Percentiles rank a stretch among this genome's conserved stretches.
These are phyloP conservation scores for Trichonephila inaurata DNA, from an alignment of 1,140 invertebrate species.

Conservation along the genomic window DNA sequence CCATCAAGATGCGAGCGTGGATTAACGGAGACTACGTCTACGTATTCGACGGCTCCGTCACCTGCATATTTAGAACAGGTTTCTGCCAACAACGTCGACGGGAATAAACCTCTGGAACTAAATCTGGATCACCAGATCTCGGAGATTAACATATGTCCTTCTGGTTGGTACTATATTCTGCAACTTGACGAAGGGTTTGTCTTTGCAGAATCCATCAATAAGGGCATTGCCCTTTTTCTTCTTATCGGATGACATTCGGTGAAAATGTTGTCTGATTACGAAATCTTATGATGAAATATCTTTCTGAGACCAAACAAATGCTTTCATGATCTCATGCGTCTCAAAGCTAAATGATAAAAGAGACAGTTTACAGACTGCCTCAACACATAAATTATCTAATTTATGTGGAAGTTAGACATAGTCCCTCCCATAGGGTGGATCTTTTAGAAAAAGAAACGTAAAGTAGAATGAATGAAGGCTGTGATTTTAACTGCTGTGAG, in stretches of 20 bases:
- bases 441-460: too few relatives aligned
- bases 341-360: too few relatives aligned
- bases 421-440: too few relatives aligned
- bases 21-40: constrained; percentile 71
- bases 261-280: not conserved
- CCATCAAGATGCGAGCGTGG: constrained; percentile 65
- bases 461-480: too few relatives aligned
- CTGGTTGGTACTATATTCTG: constrained; percentile 40
- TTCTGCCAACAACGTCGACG: constrained; percentile 56
- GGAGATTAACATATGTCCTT: constrained; percentile 63
- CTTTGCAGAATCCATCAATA: constrained; percentile 8
- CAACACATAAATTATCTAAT: too few relatives aligned
- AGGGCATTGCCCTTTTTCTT: constrained; percentile 36
- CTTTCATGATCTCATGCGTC: too few relatives aligned
- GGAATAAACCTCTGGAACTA: constrained; percentile 70
- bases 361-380: too few relatives aligned
- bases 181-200: constrained; percentile 34
- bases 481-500: too few relatives aligned
- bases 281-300: not conserved
- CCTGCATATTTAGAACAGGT: constrained; percentile 73
- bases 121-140: constrained; percentile 63
- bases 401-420: too few relatives aligned
- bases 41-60: constrained; percentile 57
- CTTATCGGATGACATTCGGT: constrained; percentile 23
- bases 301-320: not conserved